These are phyloP conservation scores for Nettapus auritus DNA, from an alignment of 2,113 vertebrate genomes.

Conservation along the genomic window DNA sequence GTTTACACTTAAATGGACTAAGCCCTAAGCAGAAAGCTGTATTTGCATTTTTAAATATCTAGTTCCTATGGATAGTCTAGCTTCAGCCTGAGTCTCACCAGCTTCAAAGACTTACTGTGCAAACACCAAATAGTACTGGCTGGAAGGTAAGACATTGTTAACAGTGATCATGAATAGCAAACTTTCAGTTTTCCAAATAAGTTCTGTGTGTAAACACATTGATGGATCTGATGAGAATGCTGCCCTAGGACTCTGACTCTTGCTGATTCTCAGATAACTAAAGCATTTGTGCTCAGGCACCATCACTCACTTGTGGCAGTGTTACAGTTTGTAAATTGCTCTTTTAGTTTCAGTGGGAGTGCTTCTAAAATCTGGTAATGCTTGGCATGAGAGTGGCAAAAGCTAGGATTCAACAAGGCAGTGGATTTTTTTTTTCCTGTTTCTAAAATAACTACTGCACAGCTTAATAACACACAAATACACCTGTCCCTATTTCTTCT, in stretches of 20 bases:
- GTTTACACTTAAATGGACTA: not conserved
- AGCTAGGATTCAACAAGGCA: not conserved
- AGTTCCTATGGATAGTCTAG: not conserved
- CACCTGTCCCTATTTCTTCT: not conserved
- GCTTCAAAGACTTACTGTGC: not conserved
- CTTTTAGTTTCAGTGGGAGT: not conserved
- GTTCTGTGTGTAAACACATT: not conserved
- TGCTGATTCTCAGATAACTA: not conserved
- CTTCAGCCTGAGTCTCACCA: not conserved
- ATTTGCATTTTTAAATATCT: not conserved
- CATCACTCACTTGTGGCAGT: not conserved
- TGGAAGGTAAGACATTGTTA: not conserved
- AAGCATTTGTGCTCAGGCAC: not conserved
- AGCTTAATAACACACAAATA: not conserved
- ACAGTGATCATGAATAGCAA: fast-evolving
- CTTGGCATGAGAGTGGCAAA: not conserved
- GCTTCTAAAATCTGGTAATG: not conserved
- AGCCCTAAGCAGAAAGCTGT: not conserved
- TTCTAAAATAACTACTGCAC: not conserved
- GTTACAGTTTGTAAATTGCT: not conserved
- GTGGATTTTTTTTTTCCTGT: not conserved
- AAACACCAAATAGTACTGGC: not conserved
- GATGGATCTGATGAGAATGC: not conserved
- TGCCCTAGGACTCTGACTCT: not conserved
- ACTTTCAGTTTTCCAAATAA: not conserved